Base-by-base conservation (phyloP, 2,113 vertebrate species). In the Limanda limanda region DNA sequence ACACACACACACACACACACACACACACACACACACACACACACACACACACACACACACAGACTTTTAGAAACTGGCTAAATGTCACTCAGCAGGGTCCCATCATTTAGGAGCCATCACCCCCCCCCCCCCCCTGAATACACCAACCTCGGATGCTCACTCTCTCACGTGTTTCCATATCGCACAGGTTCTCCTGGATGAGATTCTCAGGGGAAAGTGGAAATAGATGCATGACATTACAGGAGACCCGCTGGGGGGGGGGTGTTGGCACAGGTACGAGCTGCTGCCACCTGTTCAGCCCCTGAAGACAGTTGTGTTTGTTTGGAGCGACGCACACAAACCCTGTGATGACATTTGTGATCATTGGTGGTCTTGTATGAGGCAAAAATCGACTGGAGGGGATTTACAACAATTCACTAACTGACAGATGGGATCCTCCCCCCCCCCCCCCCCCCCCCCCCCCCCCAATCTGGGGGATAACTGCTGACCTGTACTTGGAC, bases 51-150 rank as follows among this genome's bases (percentile, higher is more conserved):
- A 60, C 57, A 55, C 55, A 57, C 24, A 52, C 4, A 31, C 70
- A 66, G 65, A 72, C 80, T 24, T 77, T 23, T 51, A 62, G 57
- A 81, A 57, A 64, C 8, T 12, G 65, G 73, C 84, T 83, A 89
- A 92, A 93, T 92, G 91, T 90, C 86, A 85, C 87, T 89, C 85
- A 73, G 81, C 86, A 56, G 78, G 79, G 67, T 81, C 15, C 62
- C 62, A 70, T 81, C 86, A 77, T 81, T 83, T 78, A 71, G 58
- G 76, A 68, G 66, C 84, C 81, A 87, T 79, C 78, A 51, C 21
- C 64, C 74, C 83, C 78, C 67, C 58, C 51, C 37, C 8, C 45
- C 12, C 58, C 21, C 31, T 74, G 71, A 87, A 86, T 60, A 37
- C 69, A 70, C 42, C 9, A 68, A 47, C 60, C 52, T 71, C 52